Base-by-base conservation (phyloP, 2,797 vertebrate genomes). In the Enteromius fasciolatus region DNA sequence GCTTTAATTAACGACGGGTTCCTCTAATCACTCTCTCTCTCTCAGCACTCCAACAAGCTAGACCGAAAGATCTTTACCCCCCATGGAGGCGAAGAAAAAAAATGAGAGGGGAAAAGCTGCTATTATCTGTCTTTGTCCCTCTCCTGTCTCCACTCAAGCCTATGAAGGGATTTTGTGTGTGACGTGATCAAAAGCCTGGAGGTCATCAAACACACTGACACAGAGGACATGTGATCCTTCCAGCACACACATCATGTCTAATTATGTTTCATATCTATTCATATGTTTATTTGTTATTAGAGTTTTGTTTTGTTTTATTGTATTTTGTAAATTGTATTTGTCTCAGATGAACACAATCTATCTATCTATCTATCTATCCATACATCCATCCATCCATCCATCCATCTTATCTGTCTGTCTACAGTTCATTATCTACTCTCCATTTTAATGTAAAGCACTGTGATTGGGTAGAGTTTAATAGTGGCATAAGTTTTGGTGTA, bases 1-100 rank as follows among this genome's bases (percentile, higher is more conserved):
- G 63, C 59, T 82, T 87, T 86, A 87, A 84, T 84, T 86, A 80
- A 87, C 75, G 44, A 59, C 23, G 23, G 78, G 66, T 74, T 54
- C 64, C 81, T 57, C 41, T 85, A 68, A 80, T 86, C 77, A 75
- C n/a, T n/a, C 69, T 59, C 61, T 78, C 59, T 86, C 67, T 76
- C 66, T 66, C 74, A 76, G 61, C 25, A 68, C 80, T 69, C 36
- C 80, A 82, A 86, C 76, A 74, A 85, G 70, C 48, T 66, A 73
- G 63, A 72, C 50, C 31, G 44, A 81, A 78, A 78, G 36, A 81
- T 84, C 76, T 75, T 67, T 63, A 41, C 84, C 80, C 85, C 86
- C 73, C 64, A 81, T 76, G 75, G 84, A 82, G 82, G 54, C 61
- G 31, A 66, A 81, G 64, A 23, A 20, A 46, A 28, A 80, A 75